phyloP scores from a whole-genome alignment of 2,888 invertebrate genomes.

The Platycheirus albimanus region DNA sequence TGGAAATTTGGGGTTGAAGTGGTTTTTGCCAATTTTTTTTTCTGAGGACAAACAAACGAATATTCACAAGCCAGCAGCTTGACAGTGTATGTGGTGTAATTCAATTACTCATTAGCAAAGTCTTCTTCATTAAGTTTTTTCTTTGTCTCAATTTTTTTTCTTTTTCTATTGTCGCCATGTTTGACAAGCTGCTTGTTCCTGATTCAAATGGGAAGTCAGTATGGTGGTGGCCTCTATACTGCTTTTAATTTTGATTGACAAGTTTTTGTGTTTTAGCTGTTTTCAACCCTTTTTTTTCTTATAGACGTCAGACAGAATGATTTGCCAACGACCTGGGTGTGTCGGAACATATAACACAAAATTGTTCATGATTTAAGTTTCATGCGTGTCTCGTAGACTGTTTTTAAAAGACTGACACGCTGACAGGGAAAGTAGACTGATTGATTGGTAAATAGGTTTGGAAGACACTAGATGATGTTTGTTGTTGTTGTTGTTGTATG shows the following conservation, averaged over 20 bases:
- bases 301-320: conserved; percentile 10
- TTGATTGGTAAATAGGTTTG: conserved; percentile 69
- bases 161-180: conserved; percentile 29
- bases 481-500: neutral
- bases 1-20: neutral
- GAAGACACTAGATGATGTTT: conserved; percentile 35
- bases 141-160: neutral
- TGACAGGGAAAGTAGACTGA: conserved; percentile 65
- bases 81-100: conserved; percentile 47
- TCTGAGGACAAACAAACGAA: conserved; percentile 20
- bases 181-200: conserved; percentile 42
- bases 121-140: conserved; percentile 37
- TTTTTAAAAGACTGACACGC: conserved; percentile 50
- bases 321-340: conserved; percentile 22
- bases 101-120: conserved; percentile 71
- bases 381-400: conserved; percentile 60
- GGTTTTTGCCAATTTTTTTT: neutral
- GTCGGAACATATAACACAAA: conserved; percentile 5
- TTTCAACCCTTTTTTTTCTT: conserved; percentile 59
- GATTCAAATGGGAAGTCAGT: neutral
- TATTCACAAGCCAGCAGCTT: conserved; percentile 21
- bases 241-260: conserved; percentile 62
- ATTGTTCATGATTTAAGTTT: conserved; percentile 37
- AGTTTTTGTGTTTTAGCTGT: conserved; percentile 43
- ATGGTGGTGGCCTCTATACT: neutral